These are phyloP conservation scores for Entomyzon cyanotis DNA, from an alignment of 2,113 vertebrate species.

Conservation along the genomic window DNA sequence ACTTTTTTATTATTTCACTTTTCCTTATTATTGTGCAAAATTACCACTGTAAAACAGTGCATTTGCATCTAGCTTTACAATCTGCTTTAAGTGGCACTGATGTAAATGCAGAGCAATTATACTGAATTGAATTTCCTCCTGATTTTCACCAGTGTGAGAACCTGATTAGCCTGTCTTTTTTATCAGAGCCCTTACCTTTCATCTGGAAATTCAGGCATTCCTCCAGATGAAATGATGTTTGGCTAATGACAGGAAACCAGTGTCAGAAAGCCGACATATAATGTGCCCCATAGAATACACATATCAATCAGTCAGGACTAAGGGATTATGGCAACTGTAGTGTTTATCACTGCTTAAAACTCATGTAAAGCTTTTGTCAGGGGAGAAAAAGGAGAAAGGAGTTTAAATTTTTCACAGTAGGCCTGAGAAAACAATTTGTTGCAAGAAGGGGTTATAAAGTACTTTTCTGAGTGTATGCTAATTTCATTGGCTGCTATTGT, in stretches of 20 bases:
- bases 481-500: neutral
- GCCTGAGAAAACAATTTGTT: neutral
- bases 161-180: neutral
- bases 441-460: neutral
- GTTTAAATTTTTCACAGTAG: neutral
- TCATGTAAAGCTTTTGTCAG: neutral
- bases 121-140: neutral
- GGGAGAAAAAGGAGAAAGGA: neutral
- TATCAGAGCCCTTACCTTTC: neutral
- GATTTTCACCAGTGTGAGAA: neutral
- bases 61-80: neutral
- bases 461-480: neutral
- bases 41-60: neutral
- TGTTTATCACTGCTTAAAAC: conserved; percentile 1
- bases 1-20: neutral
- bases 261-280: neutral
- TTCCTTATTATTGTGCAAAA: neutral
- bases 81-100: neutral
- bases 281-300: neutral
- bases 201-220: neutral
- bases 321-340: neutral
- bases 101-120: neutral
- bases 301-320: neutral
- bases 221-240: neutral
- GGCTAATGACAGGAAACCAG: conserved; percentile 13